Evolutionary conservation across 2,888 invertebrate species (phyloP).

Genomic region (Phyto melanocephala): DNA sequence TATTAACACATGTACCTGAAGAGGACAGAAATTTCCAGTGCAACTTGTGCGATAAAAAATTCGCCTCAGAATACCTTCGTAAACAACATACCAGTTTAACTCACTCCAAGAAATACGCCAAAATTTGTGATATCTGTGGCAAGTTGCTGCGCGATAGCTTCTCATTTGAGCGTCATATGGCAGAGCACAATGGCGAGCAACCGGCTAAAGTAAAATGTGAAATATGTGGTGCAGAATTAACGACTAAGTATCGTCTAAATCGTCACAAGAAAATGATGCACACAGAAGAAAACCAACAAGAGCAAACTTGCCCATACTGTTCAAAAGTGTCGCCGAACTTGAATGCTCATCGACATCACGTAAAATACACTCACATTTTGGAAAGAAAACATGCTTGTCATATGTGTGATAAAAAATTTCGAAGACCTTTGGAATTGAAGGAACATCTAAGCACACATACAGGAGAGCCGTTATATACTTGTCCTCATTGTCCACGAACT

Average conservation of each 20-base stretch:
- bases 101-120: conserved; percentile 74
- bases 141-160: conserved; percentile 73
- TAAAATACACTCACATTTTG: conserved; percentile 73
- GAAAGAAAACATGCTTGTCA: conserved; percentile 74
- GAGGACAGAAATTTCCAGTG: conserved; percentile 73
- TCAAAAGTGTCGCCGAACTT: conserved; percentile 73
- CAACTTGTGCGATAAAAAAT: conserved; percentile 71
- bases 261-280: conserved; percentile 76
- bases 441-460: conserved; percentile 54
- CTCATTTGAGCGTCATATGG: conserved; percentile 73
- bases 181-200: conserved; percentile 72
- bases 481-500: conserved; percentile 38
- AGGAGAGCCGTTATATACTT: conserved; percentile 41
- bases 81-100: conserved; percentile 73
- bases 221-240: conserved; percentile 72
- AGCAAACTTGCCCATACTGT: conserved; percentile 73
- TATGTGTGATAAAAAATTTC: conserved; percentile 76
- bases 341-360: conserved; percentile 73
- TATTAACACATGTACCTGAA: conserved; percentile 74
- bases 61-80: conserved; percentile 72
- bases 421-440: conserved; percentile 67
- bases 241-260: conserved; percentile 73
- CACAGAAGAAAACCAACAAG: conserved; percentile 70
- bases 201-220: conserved; percentile 72
- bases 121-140: conserved; percentile 76